These are phyloP conservation scores for Belgica antarctica DNA, from an alignment of 2,888 invertebrate genomes.

Conservation along the genomic window DNA sequence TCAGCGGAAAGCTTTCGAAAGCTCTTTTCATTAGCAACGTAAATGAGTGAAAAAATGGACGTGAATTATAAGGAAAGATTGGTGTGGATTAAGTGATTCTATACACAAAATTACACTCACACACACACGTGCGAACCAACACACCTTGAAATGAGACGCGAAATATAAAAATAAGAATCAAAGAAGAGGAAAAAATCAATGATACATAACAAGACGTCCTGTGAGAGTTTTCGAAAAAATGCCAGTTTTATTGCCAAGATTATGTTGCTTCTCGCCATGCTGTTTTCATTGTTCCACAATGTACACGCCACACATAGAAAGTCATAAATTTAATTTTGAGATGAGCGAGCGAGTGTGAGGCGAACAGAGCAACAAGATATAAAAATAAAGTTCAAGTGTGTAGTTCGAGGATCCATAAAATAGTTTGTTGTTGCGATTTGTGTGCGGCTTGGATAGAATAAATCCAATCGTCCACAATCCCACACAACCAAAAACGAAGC, in stretches of 20 bases:
- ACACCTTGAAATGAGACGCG: slow-evolving; percentile 7
- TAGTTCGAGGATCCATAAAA: slow-evolving; percentile 2
- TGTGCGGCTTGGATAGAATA: too few relatives aligned
- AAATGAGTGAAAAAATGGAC: neutral
- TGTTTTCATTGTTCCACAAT: slow-evolving; percentile 30
- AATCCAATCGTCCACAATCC: too few relatives aligned
- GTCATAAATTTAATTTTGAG: slow-evolving; percentile 37
- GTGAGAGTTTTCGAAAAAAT: slow-evolving; percentile 30
- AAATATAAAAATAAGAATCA: slow-evolving; percentile 10
- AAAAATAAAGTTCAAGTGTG: slow-evolving; percentile 14
- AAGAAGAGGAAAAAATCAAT: slow-evolving; percentile 36
- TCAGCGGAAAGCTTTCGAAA: slow-evolving; percentile 1
- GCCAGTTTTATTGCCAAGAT: slow-evolving; percentile 42
- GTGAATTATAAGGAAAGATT: neutral
- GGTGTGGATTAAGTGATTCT: slow-evolving; percentile 17
- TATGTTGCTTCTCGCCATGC: slow-evolving; percentile 31
- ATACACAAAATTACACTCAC: neutral
- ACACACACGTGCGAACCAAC: neutral
- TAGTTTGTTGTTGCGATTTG: neutral
- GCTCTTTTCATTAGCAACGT: neutral
- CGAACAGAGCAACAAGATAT: slow-evolving; percentile 29
- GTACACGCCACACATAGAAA: slow-evolving; percentile 35
- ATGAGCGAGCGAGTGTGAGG: neutral
- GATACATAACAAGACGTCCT: slow-evolving; percentile 43
- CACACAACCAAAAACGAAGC: neutral